Percentiles rank a stretch among this genome's conserved stretches.
These are phyloP conservation scores for Sesamia inferens DNA, from an alignment of 2,888 invertebrate genomes.

Conservation along the genomic window DNA sequence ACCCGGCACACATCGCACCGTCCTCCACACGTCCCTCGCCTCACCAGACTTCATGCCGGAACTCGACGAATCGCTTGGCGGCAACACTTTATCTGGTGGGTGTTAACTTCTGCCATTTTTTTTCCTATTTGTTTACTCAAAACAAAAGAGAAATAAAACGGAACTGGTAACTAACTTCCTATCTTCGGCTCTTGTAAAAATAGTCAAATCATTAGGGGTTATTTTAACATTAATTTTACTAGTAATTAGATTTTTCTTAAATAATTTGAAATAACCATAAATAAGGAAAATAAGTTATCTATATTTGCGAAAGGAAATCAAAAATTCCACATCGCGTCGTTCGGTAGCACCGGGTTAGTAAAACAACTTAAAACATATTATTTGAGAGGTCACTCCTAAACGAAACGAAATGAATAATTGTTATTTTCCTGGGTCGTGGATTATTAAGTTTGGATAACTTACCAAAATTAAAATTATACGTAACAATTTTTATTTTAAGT, in stretches of 20 bases:
- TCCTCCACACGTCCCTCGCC: no score
- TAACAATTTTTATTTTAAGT: slow-evolving; percentile 1
- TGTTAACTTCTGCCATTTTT: no score
- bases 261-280: slow-evolving; percentile 18
- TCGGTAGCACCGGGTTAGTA: slow-evolving; percentile 24
- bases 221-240: slow-evolving; percentile 20
- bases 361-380: slow-evolving; percentile 35
- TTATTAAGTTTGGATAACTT: slow-evolving; percentile 28
- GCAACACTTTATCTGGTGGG: no score
- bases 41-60: no score
- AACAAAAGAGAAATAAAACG: neutral
- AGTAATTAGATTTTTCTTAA: slow-evolving; percentile 38
- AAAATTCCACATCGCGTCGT: slow-evolving; percentile 42
- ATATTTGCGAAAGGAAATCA: slow-evolving; percentile 46
- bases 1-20: no score
- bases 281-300: slow-evolving; percentile 49
- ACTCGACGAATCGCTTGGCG: no score
- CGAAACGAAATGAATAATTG: slow-evolving; percentile 33
- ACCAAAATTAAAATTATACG: slow-evolving; percentile 10
- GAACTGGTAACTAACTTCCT: no score
- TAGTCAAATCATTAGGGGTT: neutral
- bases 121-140: neutral
- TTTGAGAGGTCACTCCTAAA: slow-evolving; percentile 35
- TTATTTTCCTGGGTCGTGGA: slow-evolving; percentile 32
- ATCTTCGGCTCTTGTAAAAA: neutral